Percentiles rank a stretch among this genome's conserved stretches.
Conservation (phyloP, 2,888 invertebrate genomes). For the Stratiomys singularior region DNA sequence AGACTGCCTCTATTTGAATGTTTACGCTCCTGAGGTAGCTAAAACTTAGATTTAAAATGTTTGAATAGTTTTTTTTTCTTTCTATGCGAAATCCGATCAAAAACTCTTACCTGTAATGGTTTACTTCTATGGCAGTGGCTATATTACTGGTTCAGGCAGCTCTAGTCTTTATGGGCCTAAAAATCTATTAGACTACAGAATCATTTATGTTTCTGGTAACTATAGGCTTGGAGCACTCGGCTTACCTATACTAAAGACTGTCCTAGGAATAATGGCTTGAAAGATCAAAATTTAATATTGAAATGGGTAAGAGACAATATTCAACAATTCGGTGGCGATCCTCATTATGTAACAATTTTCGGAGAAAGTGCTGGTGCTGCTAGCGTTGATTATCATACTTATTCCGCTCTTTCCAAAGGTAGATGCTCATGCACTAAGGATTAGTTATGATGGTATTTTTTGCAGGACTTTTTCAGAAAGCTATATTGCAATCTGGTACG, state of each 20-base stretch:
- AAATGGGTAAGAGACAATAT: slow-evolving; percentile 50
- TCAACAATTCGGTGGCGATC: slow-evolving; percentile 47
- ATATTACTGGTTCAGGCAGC: slow-evolving; percentile 68
- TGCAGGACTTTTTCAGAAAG: slow-evolving; percentile 27
- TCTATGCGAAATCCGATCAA: background rate
- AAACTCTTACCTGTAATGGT: slow-evolving; percentile 60
- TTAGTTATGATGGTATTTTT: too few relatives aligned
- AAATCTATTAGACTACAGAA: slow-evolving; percentile 59
- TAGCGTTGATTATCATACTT: slow-evolving; percentile 11
- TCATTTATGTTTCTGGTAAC: slow-evolving; percentile 60
- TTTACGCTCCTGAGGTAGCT: slow-evolving; percentile 66
- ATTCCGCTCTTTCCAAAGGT: slow-evolving; percentile 8
- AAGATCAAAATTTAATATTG: slow-evolving; percentile 49
- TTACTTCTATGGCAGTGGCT: slow-evolving; percentile 66
- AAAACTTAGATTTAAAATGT: background rate
- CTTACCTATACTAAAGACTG: slow-evolving; percentile 46
- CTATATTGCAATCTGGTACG: slow-evolving; percentile 22
- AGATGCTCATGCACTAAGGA: too few relatives aligned
- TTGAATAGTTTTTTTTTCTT: background rate
- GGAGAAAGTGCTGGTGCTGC: slow-evolving; percentile 28
- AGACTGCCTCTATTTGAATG: slow-evolving; percentile 86
- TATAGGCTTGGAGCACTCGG: slow-evolving; percentile 60
- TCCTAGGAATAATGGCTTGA: slow-evolving; percentile 49
- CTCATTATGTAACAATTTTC: background rate
- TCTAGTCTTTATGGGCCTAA: slow-evolving; percentile 61